Percentiles rank a stretch among this genome's conserved stretches.
Evolutionary conservation across 2,113 vertebrate species (phyloP).

Genomic region (Pituophis catenifer): DNA sequence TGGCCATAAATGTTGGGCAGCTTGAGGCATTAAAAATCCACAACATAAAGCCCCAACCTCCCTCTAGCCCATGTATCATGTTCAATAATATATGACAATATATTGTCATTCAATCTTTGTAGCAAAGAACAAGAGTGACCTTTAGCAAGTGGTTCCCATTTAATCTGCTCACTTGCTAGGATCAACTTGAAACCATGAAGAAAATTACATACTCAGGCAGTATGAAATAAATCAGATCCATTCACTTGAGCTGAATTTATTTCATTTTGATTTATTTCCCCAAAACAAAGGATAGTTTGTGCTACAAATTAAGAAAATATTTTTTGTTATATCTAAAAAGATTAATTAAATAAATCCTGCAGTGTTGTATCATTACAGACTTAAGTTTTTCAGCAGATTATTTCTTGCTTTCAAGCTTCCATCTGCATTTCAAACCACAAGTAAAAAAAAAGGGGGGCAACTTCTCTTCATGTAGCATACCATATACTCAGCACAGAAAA

Average conservation of each 20-base stretch:
- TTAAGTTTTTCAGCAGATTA: not conserved
- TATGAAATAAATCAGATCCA: not conserved
- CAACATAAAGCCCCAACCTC: not conserved
- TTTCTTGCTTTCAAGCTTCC: not conserved
- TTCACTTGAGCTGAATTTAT: not conserved
- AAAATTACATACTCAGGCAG: not conserved
- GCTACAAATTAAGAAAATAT: conserved; percentile 15
- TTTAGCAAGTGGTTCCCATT: not conserved
- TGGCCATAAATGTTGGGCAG: not conserved
- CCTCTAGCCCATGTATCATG: not conserved
- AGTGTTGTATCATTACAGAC: not conserved
- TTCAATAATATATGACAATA: not conserved
- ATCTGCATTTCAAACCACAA: conserved; percentile 17
- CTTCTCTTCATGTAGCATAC: not conserved
- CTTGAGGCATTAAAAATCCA: not conserved
- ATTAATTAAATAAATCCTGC: conserved; percentile 11
- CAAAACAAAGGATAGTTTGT: not conserved
- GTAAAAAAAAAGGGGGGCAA: not conserved
- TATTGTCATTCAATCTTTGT: not conserved
- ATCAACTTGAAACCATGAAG: not conserved
- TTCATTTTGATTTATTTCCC: conserved; percentile 9
- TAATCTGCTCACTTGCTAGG: not conserved
- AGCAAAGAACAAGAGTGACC: not conserved
- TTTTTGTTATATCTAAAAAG: conserved; percentile 24
- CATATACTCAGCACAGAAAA: not conserved